Evolutionary conservation across 2,888 invertebrate species (phyloP).

Genomic region (Oithona nana): DNA sequence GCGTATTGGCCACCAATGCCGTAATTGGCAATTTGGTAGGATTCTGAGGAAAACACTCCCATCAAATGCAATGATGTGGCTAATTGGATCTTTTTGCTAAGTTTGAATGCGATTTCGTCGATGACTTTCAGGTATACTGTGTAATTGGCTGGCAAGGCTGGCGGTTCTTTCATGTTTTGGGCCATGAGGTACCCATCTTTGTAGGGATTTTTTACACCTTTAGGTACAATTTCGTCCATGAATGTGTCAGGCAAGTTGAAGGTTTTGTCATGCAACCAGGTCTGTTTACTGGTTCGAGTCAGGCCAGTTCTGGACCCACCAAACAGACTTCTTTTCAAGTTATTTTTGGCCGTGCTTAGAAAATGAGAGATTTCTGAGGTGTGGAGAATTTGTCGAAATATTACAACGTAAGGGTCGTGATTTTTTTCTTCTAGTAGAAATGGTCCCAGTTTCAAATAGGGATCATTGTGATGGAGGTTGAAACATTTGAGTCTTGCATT

Average conservation of each 20-base stretch:
- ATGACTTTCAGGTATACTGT: neutral
- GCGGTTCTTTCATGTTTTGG: neutral
- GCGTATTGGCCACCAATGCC: conserved; percentile 9
- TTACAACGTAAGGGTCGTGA: neutral
- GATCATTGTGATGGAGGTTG: neutral
- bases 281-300: neutral
- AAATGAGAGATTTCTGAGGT: neutral
- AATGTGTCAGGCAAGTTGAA: neutral
- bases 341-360: neutral
- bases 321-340: neutral
- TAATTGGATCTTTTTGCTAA: neutral
- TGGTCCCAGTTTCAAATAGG: neutral
- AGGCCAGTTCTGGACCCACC: too few species aligned
- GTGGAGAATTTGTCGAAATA: neutral
- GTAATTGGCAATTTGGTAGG: conserved; percentile 4
- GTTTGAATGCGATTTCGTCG: neutral
- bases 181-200: neutral
- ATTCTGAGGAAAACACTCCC: neutral
- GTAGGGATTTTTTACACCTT: neutral
- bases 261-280: neutral
- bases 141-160: neutral
- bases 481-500: neutral
- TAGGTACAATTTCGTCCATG: neutral
- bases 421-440: neutral
- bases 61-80: neutral